Base-by-base conservation (phyloP, 2,797 vertebrate genomes). In the Platalea minor region DNA sequence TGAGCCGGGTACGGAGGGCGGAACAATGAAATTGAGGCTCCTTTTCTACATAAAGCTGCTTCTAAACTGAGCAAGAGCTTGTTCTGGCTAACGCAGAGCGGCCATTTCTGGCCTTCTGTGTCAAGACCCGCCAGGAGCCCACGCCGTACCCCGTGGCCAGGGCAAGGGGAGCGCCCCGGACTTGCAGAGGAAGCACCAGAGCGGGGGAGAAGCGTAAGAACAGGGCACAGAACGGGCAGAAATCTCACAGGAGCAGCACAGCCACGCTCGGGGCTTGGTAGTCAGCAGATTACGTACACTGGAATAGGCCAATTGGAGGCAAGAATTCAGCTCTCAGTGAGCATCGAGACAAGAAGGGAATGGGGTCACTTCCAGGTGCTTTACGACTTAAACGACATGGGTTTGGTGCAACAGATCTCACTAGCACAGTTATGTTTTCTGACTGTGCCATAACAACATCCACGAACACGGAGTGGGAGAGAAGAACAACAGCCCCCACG, bases 1-100 rank as follows among this genome's bases (percentile, higher is more conserved):
- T 5, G 3, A 5, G 24, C 3, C 2, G 0, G 18, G 60, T 51
- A 39, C 0, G 0, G 46, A 51, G 41, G 45, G 37, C 48, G 23
- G 17, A 12, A 53, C 50, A 21, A 19, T 2, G 1, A 39, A 46
- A 76, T 13, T 48, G 26, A 6, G 2, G 56, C 48, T 75, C n/a
- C 21, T 77, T 31, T 48, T 56, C 48, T 39, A 28, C 0, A 0
- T 7, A 59, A 59, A 87, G 37, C 46, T 68, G 78, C 64, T 80
- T 25, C 73, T 43, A 78, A 45, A 31, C 43, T 3, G 10, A 77
- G n/a, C 0, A 2, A 51, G 31, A 65, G 46, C 67, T 72, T 46
- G 17, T 43, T 69, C 29, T 46, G 33, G 26, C 70, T 45, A 56
- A 60, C 88, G 81, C 54, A 39, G 3, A 89, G 56, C 4, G 8